Evolutionary conservation across 2,797 vertebrate species (phyloP), one percentile per base, ranked within the genome.

Genomic region (Hemibagrus guttatus): DNA sequence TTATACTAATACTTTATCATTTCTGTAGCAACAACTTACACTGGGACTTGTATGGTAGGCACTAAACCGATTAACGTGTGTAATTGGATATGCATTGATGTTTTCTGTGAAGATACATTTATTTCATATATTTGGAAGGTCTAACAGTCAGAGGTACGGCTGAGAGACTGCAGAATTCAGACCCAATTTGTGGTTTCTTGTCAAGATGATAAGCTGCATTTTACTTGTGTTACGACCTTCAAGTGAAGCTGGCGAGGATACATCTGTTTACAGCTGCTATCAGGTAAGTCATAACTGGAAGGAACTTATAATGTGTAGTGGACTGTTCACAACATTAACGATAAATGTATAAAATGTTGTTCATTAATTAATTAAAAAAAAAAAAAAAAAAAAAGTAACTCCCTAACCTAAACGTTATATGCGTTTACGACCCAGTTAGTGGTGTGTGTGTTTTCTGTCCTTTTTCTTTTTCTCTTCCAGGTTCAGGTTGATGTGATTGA

Each of bases 131-230:
- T 74, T 49, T 54, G 13, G 12, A 31, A 76, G 39, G 46, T 16
- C 5, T 49, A 74, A 49, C 42, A 26, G 46, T 28, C 46, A n/a
- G 46, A 75, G 26, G 6, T n/a, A 8, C 4, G 2, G 71, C 42
- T 49, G 42, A 74, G 49, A 14, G 42, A 2, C 23, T 14, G 46
- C 26, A 16, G 52, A 58, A 78, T 11, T 4, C 14, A 56, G 52
- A 9, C 4, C 28, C 7, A 49, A 7, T 58, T 78, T 78, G 75
- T 78, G 12, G n/a, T 35, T 56, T 78, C 28, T 56, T 78, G 75
- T 58, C 75, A 58, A 35, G 52, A 21, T 78, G 75, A 35, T n/a
- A 78, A 78, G 28, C 75, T 58, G 28, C 46, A 56, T 56, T 78
- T 78, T 35, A 21, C 21, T 49, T 23, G 4, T 49, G 8, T 78